Evolutionary conservation across 2,888 invertebrate genomes (phyloP).

Genomic region (Rhyacophila evoluta): DNA sequence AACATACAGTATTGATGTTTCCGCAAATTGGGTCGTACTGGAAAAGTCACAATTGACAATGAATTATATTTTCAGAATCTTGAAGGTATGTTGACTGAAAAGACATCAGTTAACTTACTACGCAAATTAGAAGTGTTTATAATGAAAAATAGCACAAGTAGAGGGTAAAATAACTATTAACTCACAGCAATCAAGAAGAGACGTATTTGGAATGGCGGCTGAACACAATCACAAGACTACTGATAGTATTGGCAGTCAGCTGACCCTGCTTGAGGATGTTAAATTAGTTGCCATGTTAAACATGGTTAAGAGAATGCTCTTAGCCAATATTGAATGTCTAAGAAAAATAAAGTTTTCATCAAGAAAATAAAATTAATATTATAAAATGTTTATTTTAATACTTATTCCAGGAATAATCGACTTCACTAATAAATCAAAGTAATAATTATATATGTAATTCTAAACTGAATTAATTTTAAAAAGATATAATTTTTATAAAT

Average conservation of each 20-base stretch:
- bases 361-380: too few species aligned
- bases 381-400: too few species aligned
- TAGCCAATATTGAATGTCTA: constrained; percentile 18
- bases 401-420: too few species aligned
- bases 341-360: too few species aligned
- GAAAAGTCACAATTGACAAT: constrained; percentile 31
- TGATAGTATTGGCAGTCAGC: constrained; percentile 68
- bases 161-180: constrained; percentile 56
- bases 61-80: constrained; percentile 23
- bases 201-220: constrained; percentile 70
- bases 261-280: constrained; percentile 60
- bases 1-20: constrained; percentile 33
- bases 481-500: too few species aligned
- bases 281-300: constrained; percentile 36
- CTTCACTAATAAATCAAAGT: too few species aligned
- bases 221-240: constrained; percentile 70
- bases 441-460: too few species aligned
- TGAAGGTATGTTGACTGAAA: not conserved
- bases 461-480: too few species aligned
- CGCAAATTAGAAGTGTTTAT: not conserved
- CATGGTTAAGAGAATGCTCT: constrained; percentile 40
- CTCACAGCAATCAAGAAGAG: constrained; percentile 69
- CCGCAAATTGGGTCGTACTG: constrained; percentile 10
- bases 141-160: not conserved
- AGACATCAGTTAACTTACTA: not conserved